These are phyloP conservation scores for Hozukius guyotensis DNA, from an alignment of 2,797 vertebrate genomes.

Conservation along the genomic window DNA sequence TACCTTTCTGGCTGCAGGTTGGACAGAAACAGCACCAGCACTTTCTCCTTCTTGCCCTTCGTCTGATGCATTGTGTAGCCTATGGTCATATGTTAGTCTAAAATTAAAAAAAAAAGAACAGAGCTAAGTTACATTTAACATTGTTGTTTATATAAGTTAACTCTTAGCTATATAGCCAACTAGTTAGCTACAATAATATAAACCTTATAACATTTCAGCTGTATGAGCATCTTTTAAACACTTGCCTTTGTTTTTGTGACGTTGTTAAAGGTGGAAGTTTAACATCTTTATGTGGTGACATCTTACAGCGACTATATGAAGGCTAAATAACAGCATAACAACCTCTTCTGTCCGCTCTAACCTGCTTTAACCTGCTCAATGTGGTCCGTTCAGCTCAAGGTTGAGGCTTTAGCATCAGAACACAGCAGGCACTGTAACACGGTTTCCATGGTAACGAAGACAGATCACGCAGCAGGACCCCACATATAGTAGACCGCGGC, in stretches of 20 bases:
- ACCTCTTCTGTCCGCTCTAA: not conserved
- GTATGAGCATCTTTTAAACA: not conserved
- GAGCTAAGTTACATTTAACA: not conserved
- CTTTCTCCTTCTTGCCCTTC: not conserved
- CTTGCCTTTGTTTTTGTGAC: constrained; percentile 53
- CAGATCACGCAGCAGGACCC: constrained; percentile 10
- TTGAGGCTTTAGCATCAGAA: not conserved
- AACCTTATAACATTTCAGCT: not conserved
- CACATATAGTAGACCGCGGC: constrained; percentile 23
- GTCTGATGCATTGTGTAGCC: not conserved
- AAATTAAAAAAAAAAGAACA: not conserved
- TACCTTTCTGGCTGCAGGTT: constrained; percentile 22
- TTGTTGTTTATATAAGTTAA: not conserved
- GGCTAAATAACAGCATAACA: not conserved
- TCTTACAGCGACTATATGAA: not conserved
- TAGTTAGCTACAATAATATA: not conserved
- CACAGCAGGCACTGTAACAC: not conserved
- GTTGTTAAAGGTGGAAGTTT: constrained; percentile 50
- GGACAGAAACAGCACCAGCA: constrained; percentile 1
- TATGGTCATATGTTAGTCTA: not conserved
- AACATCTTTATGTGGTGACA: constrained; percentile 42
- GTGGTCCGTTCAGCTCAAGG: not conserved
- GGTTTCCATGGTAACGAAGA: constrained; percentile 62
- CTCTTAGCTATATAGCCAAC: too few species aligned
- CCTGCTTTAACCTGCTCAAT: not conserved